Conservation (phyloP, 2,888 invertebrate genomes). For the Hypomecis punctinalis region DNA sequence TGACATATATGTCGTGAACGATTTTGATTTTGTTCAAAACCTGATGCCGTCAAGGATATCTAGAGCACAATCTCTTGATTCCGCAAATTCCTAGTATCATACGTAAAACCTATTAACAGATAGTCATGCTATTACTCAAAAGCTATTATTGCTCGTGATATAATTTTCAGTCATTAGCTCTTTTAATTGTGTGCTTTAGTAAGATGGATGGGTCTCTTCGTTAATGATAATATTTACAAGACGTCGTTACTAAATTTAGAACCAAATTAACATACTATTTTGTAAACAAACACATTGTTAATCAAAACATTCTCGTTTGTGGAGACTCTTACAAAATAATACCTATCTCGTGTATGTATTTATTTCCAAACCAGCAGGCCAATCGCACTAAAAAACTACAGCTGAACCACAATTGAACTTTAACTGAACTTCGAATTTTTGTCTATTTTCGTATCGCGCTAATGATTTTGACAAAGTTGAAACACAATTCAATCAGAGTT, state of each 20-base stretch:
- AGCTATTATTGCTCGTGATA: constrained; percentile 18
- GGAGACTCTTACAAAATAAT: background rate
- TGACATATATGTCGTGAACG: background rate
- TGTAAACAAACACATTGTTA: constrained; percentile 11
- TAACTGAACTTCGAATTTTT: no score
- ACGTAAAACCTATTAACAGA: constrained; percentile 2
- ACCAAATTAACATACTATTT: constrained; percentile 2
- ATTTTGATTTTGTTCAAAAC: no score
- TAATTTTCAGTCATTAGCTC: constrained; percentile 14
- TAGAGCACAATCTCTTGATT: background rate
- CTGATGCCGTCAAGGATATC: no score
- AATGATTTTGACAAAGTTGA: no score
- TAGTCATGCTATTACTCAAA: constrained; percentile 16
- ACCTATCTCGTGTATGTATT: background rate
- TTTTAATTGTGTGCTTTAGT: constrained; percentile 9
- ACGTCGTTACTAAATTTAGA: constrained; percentile 12
- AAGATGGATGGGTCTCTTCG: constrained; percentile 18
- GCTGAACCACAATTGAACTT: no score
- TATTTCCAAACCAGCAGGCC: no score
- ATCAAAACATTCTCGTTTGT: constrained; percentile 13
- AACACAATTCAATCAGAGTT: no score
- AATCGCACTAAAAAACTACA: no score
- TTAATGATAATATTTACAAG: constrained; percentile 2
- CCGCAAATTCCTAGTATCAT: background rate
- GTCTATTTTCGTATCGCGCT: no score